Conservation (phyloP, 2,888 invertebrate genomes). For the Eupithecia inturbata region DNA sequence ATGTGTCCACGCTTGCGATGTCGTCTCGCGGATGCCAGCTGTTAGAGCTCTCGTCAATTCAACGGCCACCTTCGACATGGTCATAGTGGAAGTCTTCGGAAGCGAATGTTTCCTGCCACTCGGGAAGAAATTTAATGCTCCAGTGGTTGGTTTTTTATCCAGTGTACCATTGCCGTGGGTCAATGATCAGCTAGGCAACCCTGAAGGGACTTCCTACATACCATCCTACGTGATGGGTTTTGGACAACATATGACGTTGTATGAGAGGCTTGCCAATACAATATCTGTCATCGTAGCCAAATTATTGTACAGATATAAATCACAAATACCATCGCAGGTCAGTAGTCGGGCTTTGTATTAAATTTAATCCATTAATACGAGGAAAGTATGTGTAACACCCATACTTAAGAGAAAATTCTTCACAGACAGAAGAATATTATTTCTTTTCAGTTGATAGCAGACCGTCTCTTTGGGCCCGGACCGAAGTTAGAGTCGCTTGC, state of each 20-base stretch:
- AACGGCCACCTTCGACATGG: slow-evolving; percentile 67
- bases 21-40: slow-evolving; percentile 68
- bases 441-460: slow-evolving; percentile 70
- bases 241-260: slow-evolving; percentile 77
- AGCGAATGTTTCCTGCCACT: slow-evolving; percentile 84
- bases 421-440: neutral
- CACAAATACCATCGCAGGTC: slow-evolving; percentile 76
- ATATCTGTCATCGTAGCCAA: slow-evolving; percentile 71
- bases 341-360: slow-evolving; percentile 40
- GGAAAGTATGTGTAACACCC: neutral
- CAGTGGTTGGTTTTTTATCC: slow-evolving; percentile 80
- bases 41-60: slow-evolving; percentile 71
- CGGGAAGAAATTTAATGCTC: slow-evolving; percentile 79
- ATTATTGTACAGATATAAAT: slow-evolving; percentile 69
- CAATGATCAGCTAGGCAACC: slow-evolving; percentile 82
- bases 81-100: slow-evolving; percentile 82
- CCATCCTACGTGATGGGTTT: slow-evolving; percentile 82
- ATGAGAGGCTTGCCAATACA: slow-evolving; percentile 78
- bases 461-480: slow-evolving; percentile 78
- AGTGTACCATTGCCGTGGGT: slow-evolving; percentile 84
- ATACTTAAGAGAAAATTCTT: neutral
- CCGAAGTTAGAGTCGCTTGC: slow-evolving; percentile 74
- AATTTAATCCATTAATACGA: neutral
- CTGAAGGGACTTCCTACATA: slow-evolving; percentile 83
- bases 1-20: slow-evolving; percentile 76